Conservation (phyloP, 2,113 vertebrate genomes). For the Dipodomys stephensi region DNA sequence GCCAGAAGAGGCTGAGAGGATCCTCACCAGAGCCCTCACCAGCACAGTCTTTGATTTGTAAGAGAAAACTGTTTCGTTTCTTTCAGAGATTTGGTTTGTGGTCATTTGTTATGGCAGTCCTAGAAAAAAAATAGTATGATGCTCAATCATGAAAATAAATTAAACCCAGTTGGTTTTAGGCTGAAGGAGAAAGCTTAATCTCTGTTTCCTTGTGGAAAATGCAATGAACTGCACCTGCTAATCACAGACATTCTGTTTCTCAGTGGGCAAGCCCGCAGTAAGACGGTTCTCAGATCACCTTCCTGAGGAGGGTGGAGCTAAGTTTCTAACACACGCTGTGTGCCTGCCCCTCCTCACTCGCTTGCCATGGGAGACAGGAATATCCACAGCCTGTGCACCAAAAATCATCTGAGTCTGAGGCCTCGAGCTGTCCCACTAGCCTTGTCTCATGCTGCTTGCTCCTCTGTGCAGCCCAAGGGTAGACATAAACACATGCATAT, state of each 20-base stretch:
- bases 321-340: not conserved
- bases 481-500: too few relatives aligned
- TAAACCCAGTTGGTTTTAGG: not conserved
- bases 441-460: not conserved
- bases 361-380: not conserved
- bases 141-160: not conserved
- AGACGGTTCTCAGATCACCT: not conserved
- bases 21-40: not conserved
- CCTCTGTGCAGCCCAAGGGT: too few relatives aligned
- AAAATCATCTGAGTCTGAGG: not conserved
- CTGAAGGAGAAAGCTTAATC: not conserved
- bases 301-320: not conserved
- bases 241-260: not conserved
- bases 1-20: too few relatives aligned
- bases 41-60: fast-evolving
- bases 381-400: not conserved
- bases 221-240: too few relatives aligned
- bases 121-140: not conserved
- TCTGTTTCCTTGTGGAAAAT: not conserved
- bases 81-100: not conserved
- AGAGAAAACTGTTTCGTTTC: not conserved
- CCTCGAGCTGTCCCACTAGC: not conserved
- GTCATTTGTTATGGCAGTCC: not conserved
- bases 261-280: too few relatives aligned
- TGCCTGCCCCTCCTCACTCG: not conserved